Conservation (phyloP, 2,797 vertebrate genomes). For the Muscicapa comitata region DNA sequence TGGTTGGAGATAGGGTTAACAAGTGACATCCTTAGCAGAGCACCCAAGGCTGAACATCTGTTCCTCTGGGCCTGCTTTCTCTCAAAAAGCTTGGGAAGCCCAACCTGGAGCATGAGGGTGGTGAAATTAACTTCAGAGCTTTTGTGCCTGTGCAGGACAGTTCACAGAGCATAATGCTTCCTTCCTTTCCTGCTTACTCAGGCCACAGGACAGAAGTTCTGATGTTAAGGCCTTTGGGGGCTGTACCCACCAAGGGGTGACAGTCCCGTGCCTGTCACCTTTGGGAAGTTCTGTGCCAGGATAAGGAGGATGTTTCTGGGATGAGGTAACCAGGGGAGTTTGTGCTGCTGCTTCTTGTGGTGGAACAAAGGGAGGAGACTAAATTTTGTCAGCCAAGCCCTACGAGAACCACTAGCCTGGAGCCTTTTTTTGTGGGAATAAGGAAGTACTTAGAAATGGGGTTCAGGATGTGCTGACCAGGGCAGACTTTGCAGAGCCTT, state of each 20-base stretch:
- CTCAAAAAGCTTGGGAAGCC: not conserved
- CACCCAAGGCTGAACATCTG: not conserved
- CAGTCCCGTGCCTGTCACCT: not conserved
- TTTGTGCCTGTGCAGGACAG: not conserved
- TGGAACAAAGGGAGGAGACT: not conserved
- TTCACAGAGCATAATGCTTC: not conserved
- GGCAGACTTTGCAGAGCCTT: not conserved
- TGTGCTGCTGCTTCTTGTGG: not conserved
- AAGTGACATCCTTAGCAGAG: not conserved
- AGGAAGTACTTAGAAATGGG: not conserved
- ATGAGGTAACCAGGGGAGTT: not conserved
- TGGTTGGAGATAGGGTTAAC: not conserved
- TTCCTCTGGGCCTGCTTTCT: not conserved
- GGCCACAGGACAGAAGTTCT: not conserved
- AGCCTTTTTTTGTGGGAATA: not conserved
- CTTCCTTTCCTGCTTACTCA: not conserved
- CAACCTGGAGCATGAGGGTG: not conserved
- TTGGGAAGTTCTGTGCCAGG: not conserved
- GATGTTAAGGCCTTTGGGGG: accelerated
- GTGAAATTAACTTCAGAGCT: not conserved
- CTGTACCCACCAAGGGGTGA: not conserved
- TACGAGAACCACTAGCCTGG: not conserved
- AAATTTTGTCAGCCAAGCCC: not conserved
- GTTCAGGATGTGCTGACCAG: not conserved
- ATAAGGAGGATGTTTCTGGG: not conserved